phyloP scores from a whole-genome alignment of 2,888 invertebrate genomes.

The Stratiomys singularior region DNA sequence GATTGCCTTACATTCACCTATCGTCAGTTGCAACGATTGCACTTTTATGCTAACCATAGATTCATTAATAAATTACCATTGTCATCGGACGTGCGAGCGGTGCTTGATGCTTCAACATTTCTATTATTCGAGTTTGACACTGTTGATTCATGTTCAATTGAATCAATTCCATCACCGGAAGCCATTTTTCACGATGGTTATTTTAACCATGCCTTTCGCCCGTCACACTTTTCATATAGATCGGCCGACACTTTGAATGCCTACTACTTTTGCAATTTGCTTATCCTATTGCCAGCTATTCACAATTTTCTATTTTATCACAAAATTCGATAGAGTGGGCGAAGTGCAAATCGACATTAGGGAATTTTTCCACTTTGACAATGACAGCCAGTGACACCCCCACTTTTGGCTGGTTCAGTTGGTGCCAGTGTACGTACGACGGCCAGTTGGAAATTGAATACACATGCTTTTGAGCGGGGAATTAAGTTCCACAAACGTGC shows the following conservation, averaged over 20 bases:
- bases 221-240: slow-evolving; percentile 4
- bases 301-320: slow-evolving; percentile 46
- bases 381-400: slow-evolving; percentile 45
- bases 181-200: slow-evolving; percentile 71
- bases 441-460: too few relatives aligned
- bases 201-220: slow-evolving; percentile 35
- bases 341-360: slow-evolving; percentile 43
- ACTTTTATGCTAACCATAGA: background rate
- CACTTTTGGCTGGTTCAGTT: background rate
- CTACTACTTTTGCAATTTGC: slow-evolving; percentile 5
- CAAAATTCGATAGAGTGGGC: slow-evolving; percentile 44
- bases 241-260: slow-evolving; percentile 8
- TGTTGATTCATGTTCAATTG: slow-evolving; percentile 81
- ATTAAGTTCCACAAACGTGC: too few relatives aligned
- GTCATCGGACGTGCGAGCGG: slow-evolving; percentile 49
- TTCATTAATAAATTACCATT: slow-evolving; percentile 43
- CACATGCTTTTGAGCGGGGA: too few relatives aligned
- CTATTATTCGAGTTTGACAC: slow-evolving; percentile 71
- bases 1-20: background rate
- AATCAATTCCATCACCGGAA: slow-evolving; percentile 83
- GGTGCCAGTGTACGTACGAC: background rate
- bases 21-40: too few relatives aligned
- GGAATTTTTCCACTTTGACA: slow-evolving; percentile 66
- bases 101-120: slow-evolving; percentile 68
- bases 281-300: slow-evolving; percentile 26